Conservation (phyloP, 2,113 vertebrate species). For the Platysternon megacephalum region DNA sequence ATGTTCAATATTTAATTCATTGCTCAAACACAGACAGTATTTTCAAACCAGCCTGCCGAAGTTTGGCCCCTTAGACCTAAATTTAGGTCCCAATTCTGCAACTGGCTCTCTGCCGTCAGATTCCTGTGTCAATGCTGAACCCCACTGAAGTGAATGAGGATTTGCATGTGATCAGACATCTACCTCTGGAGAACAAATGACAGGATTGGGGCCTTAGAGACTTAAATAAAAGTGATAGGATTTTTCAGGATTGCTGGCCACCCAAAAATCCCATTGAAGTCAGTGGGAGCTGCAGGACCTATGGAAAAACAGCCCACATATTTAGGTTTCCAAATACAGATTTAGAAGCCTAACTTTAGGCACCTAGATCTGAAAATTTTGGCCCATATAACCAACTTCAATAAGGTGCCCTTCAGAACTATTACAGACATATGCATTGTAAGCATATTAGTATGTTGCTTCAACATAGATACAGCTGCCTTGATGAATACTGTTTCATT, state of each 20-base stretch:
- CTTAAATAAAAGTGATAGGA: neutral
- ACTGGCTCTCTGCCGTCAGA: neutral
- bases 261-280: neutral
- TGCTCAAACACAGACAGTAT: neutral
- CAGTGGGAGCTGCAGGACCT: neutral
- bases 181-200: neutral
- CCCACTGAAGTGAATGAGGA: neutral
- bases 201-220: neutral
- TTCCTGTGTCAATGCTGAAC: neutral
- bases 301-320: neutral
- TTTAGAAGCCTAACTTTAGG: neutral
- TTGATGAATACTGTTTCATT: neutral
- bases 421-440: neutral
- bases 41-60: neutral
- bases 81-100: neutral
- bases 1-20: neutral
- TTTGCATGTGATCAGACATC: neutral
- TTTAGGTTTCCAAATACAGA: neutral
- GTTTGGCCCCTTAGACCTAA: neutral
- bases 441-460: neutral
- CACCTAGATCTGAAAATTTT: neutral
- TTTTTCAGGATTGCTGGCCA: neutral
- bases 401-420: neutral
- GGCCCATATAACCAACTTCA: neutral
- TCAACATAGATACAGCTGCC: neutral